These are phyloP conservation scores for Peromyscus attwateri DNA, from an alignment of 2,797 vertebrate genomes.

Conservation along the genomic window DNA sequence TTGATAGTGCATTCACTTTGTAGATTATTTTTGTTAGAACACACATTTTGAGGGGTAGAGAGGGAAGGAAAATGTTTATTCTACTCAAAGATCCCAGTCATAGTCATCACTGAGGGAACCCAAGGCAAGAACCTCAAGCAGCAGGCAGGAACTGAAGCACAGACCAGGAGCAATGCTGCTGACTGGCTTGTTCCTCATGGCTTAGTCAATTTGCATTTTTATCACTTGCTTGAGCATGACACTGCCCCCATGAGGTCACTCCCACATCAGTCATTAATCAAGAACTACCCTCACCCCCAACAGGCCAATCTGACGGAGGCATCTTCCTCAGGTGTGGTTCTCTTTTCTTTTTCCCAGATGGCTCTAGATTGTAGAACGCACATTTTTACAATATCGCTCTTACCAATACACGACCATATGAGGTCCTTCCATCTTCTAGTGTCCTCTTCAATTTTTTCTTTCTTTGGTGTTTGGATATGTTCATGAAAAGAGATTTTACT, in stretches of 20 bases:
- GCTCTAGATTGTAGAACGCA: neutral
- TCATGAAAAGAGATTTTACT: too few species aligned
- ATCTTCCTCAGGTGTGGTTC: too few species aligned
- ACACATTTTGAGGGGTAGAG: too few species aligned
- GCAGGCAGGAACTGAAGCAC: neutral
- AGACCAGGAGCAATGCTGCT: neutral
- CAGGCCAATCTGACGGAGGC: neutral
- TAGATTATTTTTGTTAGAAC: neutral
- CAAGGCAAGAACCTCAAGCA: neutral
- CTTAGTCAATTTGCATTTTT: neutral
- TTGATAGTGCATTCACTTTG: neutral
- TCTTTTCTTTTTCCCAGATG: too few species aligned
- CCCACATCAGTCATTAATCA: neutral
- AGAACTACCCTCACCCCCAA: too few species aligned
- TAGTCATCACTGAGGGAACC: neutral
- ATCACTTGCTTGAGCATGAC: neutral
- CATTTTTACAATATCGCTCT: too few species aligned
- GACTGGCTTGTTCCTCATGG: neutral
- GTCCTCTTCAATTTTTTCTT: too few species aligned
- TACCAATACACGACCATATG: neutral
- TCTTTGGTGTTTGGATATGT: too few species aligned
- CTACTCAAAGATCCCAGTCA: neutral
- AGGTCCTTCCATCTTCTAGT: neutral
- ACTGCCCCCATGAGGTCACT: neutral
- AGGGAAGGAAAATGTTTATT: neutral